These are phyloP conservation scores for Dusona sp. DNA, from an alignment of 2,888 invertebrate genomes.

Conservation along the genomic window DNA sequence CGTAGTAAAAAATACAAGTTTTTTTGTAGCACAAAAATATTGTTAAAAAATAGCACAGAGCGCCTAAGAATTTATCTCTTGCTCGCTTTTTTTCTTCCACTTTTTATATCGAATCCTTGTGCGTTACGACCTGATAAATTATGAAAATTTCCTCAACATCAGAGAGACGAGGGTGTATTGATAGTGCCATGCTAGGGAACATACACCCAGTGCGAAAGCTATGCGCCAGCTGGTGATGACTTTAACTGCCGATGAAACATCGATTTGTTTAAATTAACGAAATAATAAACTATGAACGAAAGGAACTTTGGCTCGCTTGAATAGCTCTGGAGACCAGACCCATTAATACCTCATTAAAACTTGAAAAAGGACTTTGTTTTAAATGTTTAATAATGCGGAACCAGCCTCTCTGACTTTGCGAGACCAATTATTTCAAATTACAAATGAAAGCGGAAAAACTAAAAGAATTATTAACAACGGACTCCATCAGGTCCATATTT, in stretches of 20 bases:
- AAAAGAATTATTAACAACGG: background rate
- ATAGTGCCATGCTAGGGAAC: slow-evolving; percentile 24
- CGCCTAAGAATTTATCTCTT: background rate
- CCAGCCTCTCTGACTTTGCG: background rate
- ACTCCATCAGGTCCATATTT: background rate
- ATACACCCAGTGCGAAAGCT: slow-evolving; percentile 60
- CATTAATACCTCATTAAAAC: slow-evolving; percentile 6
- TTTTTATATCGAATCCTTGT: background rate
- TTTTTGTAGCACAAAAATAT: background rate
- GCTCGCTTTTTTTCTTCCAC: background rate
- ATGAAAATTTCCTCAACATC: slow-evolving; percentile 37
- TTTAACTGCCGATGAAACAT: slow-evolving; percentile 63
- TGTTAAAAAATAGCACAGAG: background rate
- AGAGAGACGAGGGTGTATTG: slow-evolving; percentile 13
- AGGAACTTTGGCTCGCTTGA: background rate
- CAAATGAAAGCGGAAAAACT: background rate
- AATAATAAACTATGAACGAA: slow-evolving; percentile 57
- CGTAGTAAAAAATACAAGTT: background rate
- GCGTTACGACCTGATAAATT: slow-evolving; percentile 8
- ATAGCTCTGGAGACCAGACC: slow-evolving; percentile 8
- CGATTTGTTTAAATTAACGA: slow-evolving; percentile 65
- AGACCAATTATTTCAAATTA: background rate
- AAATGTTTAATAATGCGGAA: background rate
- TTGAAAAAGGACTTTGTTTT: slow-evolving; percentile 5
- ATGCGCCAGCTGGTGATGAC: slow-evolving; percentile 66